These are phyloP conservation scores for Characodon lateralis DNA, from an alignment of 2,797 vertebrate genomes.

Conservation along the genomic window DNA sequence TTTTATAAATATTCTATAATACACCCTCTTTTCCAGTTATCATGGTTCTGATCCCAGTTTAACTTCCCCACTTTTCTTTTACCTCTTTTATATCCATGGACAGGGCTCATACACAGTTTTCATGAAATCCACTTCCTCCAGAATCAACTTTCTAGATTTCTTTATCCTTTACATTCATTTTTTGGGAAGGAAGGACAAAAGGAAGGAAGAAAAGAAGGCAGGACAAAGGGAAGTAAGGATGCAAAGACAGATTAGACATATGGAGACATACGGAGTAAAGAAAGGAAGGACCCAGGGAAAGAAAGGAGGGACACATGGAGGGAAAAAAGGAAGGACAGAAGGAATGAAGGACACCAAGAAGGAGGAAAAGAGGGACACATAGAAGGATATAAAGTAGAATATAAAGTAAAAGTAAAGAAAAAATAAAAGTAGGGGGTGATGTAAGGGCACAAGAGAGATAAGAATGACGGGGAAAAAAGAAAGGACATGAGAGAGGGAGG, in stretches of 20 bases:
- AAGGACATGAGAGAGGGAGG: not conserved
- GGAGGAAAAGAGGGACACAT: too few relatives aligned
- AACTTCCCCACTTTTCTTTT: too few relatives aligned
- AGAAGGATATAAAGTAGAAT: not conserved
- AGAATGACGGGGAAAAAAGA: not conserved
- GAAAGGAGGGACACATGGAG: too few relatives aligned
- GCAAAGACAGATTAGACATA: not conserved
- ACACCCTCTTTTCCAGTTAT: not conserved
- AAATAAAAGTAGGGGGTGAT: too few relatives aligned
- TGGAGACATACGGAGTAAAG: rapidly evolving
- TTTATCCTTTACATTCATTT: too few relatives aligned
- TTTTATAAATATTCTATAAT: not conserved
- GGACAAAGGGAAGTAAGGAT: not conserved
- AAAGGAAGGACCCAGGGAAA: not conserved
- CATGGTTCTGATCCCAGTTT: too few relatives aligned
- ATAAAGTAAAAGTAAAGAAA: not conserved
- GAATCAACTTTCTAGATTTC: too few relatives aligned
- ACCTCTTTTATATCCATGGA: too few relatives aligned
- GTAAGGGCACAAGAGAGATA: too few relatives aligned
- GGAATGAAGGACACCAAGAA: not conserved
- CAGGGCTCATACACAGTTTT: too few relatives aligned
- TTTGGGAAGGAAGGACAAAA: not conserved
- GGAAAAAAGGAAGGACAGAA: not conserved
- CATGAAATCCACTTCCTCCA: too few relatives aligned
- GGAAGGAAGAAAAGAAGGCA: not conserved